Base-by-base conservation (phyloP, 1,140 invertebrate genomes). In the Drosophila funebris region DNA sequence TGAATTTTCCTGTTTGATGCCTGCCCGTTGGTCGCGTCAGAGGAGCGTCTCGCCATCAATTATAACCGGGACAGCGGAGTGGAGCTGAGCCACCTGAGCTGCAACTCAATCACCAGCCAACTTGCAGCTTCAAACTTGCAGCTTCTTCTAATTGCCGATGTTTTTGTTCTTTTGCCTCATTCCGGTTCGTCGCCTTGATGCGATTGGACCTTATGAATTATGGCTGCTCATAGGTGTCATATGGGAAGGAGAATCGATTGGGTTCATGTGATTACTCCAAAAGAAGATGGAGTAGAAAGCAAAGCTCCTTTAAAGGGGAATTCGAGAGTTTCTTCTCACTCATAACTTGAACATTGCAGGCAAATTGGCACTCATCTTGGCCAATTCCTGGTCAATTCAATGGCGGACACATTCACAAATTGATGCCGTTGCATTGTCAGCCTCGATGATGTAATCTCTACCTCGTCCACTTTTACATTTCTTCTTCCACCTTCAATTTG, bases 1-100 rank as follows among this genome's bases (percentile, higher is more conserved):
- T 81, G 81, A 85, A 85, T 87, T 85, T 85, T 85, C 81, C 81
- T 85, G 81, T 80, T 80, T 85, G 73, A 67, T 58, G 72, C 61
- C 58, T 58, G 72, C 61, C 58, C 60, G 57, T 54, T 61, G 64
- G 24, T 66, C 50, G 66, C 58, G 24, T 52, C 60, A 29, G 71
- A 73, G 71, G 33, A 67, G 31, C 74, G 72, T 75, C 75, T 71
- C 72, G 56, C 56, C 72, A 85, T 85, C 77, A 80, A 81, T 87
- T 85, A 85, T 62, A 70, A 71, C 52, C 64, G 53, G 46, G 69
- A 54, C 6, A 11, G 37, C 27, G 57, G 46, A 46, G 16, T n/a
- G 24, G 1, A 31, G 43, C 70, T 73, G 1, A 31, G 43, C 70
- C 77, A 81, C 73, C 77, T 85, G 77, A 80, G 82, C 82, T 85